Conservation (phyloP, 2,113 vertebrate species). For the Corythaeola cristata region DNA sequence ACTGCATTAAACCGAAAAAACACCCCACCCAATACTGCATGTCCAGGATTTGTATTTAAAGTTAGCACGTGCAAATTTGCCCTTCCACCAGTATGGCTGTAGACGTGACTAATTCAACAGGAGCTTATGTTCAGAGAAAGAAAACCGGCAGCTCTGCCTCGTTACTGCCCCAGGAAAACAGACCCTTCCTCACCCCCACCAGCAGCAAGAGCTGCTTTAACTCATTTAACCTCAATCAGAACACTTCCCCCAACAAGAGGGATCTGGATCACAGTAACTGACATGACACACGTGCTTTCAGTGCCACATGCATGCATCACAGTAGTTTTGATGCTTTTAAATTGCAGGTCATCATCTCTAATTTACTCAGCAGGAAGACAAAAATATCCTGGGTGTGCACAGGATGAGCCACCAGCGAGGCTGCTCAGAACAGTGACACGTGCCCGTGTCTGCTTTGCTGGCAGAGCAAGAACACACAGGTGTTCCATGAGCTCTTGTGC, state of each 20-base stretch:
- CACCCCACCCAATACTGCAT: accelerated
- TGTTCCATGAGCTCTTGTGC: neutral
- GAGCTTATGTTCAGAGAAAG: neutral
- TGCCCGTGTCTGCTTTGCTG: accelerated
- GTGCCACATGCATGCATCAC: accelerated
- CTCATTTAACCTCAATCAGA: too few relatives aligned
- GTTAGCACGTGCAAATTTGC: neutral
- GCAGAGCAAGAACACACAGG: neutral
- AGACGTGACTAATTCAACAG: accelerated
- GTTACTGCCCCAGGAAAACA: too few relatives aligned
- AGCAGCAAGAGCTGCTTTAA: neutral
- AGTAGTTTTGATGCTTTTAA: neutral
- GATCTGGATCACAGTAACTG: too few relatives aligned
- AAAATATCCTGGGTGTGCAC: neutral
- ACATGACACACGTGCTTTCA: accelerated
- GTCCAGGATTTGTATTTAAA: neutral
- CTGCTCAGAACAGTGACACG: too few relatives aligned
- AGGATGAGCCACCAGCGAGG: neutral
- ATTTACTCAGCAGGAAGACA: neutral
- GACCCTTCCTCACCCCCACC: neutral
- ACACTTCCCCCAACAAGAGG: neutral
- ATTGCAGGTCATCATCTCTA: neutral
- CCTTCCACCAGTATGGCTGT: neutral
- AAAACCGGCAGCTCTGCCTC: neutral
- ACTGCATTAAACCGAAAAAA: neutral